Conservation (phyloP, 2,797 vertebrate species). For the Tangara arthus region DNA sequence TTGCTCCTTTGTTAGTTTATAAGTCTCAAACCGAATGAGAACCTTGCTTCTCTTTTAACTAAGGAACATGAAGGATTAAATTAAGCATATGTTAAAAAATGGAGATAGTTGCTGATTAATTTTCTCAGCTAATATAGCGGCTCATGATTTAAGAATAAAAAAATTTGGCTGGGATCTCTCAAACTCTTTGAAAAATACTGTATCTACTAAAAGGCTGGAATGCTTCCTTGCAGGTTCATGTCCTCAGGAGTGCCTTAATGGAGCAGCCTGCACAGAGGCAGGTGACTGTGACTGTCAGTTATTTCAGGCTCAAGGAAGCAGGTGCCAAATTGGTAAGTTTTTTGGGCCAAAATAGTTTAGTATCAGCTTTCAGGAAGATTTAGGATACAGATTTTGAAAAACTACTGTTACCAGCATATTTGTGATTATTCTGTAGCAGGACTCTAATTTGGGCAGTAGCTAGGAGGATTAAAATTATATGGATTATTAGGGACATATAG, state of each 20-base stretch:
- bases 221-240: slow-evolving; percentile 84
- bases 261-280: slow-evolving; percentile 90
- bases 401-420: neutral
- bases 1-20: slow-evolving; percentile 66
- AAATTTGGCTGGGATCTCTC: neutral
- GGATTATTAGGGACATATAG: neutral
- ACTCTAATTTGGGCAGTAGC: neutral
- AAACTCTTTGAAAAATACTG: slow-evolving; percentile 6
- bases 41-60: slow-evolving; percentile 32
- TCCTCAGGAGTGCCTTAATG: slow-evolving; percentile 90
- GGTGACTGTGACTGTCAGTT: slow-evolving; percentile 94
- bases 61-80: slow-evolving; percentile 54
- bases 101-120: neutral
- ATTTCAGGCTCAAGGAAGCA: slow-evolving; percentile 93
- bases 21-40: slow-evolving; percentile 18
- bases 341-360: neutral
- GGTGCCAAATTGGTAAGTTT: slow-evolving; percentile 97
- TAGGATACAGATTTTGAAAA: neutral
- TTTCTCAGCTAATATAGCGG: slow-evolving; percentile 31
- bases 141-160: slow-evolving; percentile 17
- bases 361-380: neutral
- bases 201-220: slow-evolving; percentile 2
- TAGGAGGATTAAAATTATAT: neutral
- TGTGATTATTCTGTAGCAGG: neutral
- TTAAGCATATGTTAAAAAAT: neutral